Percentiles rank a stretch among this genome's conserved stretches.
These are phyloP conservation scores for Pachypanchax playfairii DNA, from an alignment of 2,113 vertebrate species.

Conservation along the genomic window DNA sequence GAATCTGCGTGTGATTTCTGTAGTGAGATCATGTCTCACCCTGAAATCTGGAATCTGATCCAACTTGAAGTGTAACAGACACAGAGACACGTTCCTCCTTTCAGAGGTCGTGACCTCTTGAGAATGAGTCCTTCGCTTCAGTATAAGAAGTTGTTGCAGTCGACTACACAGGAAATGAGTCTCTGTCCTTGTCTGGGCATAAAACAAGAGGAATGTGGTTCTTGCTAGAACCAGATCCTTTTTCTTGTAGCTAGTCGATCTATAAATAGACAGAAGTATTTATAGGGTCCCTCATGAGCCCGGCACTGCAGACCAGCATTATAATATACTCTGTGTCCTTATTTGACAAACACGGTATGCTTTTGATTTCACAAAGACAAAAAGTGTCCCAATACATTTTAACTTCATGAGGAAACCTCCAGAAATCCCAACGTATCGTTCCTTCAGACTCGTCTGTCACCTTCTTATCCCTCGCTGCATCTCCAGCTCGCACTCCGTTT, in stretches of 20 bases:
- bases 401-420: too few relatives aligned
- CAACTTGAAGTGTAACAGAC: constrained; percentile 1
- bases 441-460: constrained; percentile 38
- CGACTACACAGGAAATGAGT: constrained; percentile 14
- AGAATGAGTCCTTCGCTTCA: constrained; percentile 12
- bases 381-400: neutral
- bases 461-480: constrained; percentile 40
- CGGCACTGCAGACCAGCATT: neutral
- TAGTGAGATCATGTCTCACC: neutral
- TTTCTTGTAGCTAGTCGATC: neutral
- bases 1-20: neutral
- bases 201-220: constrained; percentile 3
- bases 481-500: constrained; percentile 12
- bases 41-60: neutral
- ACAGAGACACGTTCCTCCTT: neutral
- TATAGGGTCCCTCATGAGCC: neutral
- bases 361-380: neutral
- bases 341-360: too few relatives aligned
- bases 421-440: too few relatives aligned
- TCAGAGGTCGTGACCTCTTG: constrained; percentile 29
- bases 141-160: constrained; percentile 7
- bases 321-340: too few relatives aligned
- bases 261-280: neutral
- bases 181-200: neutral
- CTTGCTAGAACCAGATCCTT: neutral